Percentiles rank a stretch among this genome's conserved stretches.
Evolutionary conservation across 2,888 invertebrate species (phyloP).

Genomic region (Conchocele bisecta): DNA sequence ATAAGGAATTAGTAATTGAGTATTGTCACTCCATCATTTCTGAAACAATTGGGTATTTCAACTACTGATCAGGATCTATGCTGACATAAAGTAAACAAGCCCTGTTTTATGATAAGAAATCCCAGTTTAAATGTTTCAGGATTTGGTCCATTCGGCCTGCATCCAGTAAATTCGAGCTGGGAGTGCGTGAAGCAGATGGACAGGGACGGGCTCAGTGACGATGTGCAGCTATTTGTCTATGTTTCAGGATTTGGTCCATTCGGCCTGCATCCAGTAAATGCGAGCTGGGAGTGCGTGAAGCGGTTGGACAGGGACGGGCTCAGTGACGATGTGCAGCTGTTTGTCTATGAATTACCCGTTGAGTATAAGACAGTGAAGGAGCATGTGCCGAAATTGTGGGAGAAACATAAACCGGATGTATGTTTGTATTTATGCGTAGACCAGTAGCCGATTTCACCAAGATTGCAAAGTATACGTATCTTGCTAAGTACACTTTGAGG

Average conservation of each 20-base stretch:
- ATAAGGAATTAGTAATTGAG: no score
- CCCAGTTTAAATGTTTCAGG: no score
- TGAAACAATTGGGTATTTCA: no score
- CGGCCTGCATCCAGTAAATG: constrained; percentile 87
- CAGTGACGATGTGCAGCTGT: constrained; percentile 75
- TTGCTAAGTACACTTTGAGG: no score
- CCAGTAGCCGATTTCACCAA: no score
- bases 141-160: constrained; percentile 90
- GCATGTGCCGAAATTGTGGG: constrained; percentile 88
- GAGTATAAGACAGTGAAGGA: constrained; percentile 88
- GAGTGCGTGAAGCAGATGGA: constrained; percentile 88
- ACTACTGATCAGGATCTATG: no score
- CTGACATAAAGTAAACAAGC: no score
- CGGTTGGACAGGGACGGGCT: constrained; percentile 81
- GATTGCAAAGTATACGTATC: no score
- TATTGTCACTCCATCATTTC: no score
- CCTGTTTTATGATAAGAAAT: no score
- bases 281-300: constrained; percentile 93
- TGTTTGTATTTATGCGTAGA: constrained; percentile 67
- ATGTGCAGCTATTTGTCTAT: constrained; percentile 75
- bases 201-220: constrained; percentile 74
- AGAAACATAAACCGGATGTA: constrained; percentile 88
- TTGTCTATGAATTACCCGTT: constrained; percentile 80
- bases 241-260: constrained; percentile 91
- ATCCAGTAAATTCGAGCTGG: constrained; percentile 92